phyloP scores from a whole-genome alignment of 2,797 vertebrate genomes.

The Glyptemys insculpta region DNA sequence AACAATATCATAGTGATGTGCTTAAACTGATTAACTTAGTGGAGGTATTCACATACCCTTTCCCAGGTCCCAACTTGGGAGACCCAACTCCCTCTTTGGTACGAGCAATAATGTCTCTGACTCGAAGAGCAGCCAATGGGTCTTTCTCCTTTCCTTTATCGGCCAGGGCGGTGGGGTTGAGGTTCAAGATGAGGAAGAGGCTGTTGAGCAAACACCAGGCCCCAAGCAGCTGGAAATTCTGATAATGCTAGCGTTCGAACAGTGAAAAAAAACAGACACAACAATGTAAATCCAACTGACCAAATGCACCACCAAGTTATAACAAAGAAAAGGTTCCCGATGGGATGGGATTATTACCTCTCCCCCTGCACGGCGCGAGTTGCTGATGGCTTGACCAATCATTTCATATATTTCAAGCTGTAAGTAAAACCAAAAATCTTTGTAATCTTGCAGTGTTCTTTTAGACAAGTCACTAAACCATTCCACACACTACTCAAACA shows the following conservation, averaged over 20 bases:
- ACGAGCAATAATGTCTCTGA: constrained; percentile 94
- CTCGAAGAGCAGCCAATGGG: constrained; percentile 94
- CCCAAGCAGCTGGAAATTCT: constrained; percentile 98
- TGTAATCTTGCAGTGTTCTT: rapidly evolving
- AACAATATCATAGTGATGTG: background rate
- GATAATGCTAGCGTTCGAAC: constrained; percentile 89
- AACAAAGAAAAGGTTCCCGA: background rate
- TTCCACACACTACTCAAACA: background rate
- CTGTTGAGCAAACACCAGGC: constrained; percentile 99
- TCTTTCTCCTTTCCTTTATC: constrained; percentile 99
- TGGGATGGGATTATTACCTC: constrained; percentile 86
- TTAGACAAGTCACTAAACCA: background rate
- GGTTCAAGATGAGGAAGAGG: constrained; percentile 96
- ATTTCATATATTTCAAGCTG: constrained; percentile 99
- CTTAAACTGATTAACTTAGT: rapidly evolving
- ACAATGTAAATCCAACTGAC: background rate
- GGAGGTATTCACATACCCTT: constrained; percentile 87
- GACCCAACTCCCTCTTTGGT: constrained; percentile 97
- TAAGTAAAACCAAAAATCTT: constrained; percentile 51
- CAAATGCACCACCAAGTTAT: background rate
- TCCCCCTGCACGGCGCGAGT: constrained; percentile 95
- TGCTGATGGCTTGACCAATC: constrained; percentile 98
- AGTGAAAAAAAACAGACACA: background rate
- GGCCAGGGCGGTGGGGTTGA: constrained; percentile 96
- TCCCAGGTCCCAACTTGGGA: constrained; percentile 97